phyloP scores from a whole-genome alignment of 2,888 invertebrate species.

The Ochropleura plecta region DNA sequence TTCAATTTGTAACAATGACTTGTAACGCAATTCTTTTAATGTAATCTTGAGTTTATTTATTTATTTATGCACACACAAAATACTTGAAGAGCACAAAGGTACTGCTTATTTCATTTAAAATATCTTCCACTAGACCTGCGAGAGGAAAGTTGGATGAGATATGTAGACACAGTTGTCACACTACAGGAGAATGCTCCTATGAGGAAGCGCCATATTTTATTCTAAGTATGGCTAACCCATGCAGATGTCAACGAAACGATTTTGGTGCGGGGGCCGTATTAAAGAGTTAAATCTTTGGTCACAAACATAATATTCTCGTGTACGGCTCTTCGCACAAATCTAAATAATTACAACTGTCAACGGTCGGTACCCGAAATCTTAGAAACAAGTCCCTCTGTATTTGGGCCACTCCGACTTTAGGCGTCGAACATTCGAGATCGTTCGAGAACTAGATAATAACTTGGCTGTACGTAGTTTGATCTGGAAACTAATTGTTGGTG shows the following conservation, averaged over 20 bases:
- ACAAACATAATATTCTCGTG: background rate
- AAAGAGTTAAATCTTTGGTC: background rate
- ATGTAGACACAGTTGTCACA: no score
- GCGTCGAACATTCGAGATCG: constrained; percentile 9
- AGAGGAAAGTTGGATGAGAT: no score
- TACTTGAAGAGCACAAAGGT: no score
- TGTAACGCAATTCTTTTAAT: no score
- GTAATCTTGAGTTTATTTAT: no score
- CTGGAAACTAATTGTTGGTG: constrained; percentile 22
- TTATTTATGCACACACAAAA: no score
- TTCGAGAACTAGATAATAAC: constrained; percentile 28
- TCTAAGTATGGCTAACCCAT: no score
- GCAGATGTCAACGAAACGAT: background rate
- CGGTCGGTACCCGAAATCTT: constrained; percentile 30
- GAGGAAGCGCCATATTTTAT: no score
- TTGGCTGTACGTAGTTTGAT: constrained; percentile 25
- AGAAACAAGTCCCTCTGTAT: constrained; percentile 14
- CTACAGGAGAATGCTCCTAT: no score
- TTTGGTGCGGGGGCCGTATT: background rate
- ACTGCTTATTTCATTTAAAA: no score
- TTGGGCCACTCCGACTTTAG: background rate
- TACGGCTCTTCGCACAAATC: background rate
- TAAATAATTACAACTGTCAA: constrained; percentile 26
- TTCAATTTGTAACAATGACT: no score
- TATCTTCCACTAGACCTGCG: no score